These are phyloP conservation scores for Eulemur rubriventer DNA, from an alignment of 2,797 vertebrate species.

Conservation along the genomic window DNA sequence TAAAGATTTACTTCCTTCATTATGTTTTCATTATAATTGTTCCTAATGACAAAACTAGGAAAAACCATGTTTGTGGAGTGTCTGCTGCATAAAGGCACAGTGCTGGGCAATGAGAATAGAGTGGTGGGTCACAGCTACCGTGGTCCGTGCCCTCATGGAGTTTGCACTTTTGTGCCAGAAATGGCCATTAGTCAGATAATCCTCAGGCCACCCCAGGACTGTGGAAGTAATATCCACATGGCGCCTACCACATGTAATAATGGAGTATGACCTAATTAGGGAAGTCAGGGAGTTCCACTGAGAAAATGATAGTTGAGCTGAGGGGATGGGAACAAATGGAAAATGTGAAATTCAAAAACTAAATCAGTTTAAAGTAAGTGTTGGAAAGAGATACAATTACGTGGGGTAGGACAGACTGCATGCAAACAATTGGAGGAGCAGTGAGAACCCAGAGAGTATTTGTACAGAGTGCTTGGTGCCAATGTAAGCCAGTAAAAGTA, in stretches of 20 bases:
- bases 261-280: not conserved
- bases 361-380: not conserved
- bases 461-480: not conserved
- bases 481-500: not conserved
- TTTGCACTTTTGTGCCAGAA: not conserved
- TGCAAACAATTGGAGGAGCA: not conserved
- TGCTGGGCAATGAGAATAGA: too few species aligned
- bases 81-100: accelerated
- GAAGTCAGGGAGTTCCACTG: not conserved
- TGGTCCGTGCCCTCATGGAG: not conserved
- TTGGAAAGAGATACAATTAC: not conserved
- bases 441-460: not conserved
- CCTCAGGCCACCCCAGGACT: too few species aligned
- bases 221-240: not conserved
- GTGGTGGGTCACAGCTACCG: not conserved
- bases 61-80: not conserved
- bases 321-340: not conserved
- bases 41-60: not conserved
- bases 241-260: not conserved
- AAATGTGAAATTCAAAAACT: not conserved
- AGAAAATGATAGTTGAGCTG: not conserved
- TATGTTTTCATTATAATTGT: not conserved
- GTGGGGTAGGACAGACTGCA: not conserved
- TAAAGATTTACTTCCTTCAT: not conserved
- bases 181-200: not conserved